Evolutionary conservation across 2,797 vertebrate genomes (phyloP).

Genomic region (Remorina albescens): DNA sequence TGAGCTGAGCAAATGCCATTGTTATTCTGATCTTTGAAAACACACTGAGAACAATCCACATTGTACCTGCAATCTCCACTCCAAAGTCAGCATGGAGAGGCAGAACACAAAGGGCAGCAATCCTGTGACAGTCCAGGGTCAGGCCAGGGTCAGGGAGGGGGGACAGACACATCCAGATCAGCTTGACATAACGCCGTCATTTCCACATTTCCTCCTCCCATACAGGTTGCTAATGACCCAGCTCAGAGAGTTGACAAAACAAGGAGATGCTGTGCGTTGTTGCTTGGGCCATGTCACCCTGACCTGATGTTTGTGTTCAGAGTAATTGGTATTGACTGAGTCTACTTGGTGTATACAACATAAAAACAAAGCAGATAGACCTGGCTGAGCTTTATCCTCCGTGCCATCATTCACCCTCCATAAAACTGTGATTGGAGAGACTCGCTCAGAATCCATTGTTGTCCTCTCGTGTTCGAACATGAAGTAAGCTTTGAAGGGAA

Average conservation of each 20-base stretch:
- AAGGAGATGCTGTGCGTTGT: conserved; percentile 45
- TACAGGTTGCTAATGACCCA: conserved; percentile 61
- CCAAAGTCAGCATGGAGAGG: conserved; percentile 87
- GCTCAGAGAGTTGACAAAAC: conserved; percentile 58
- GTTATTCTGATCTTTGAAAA: conserved; percentile 87
- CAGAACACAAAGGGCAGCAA: conserved; percentile 84
- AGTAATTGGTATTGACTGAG: conserved; percentile 75
- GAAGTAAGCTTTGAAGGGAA: conserved; percentile 72
- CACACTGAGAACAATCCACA: conserved; percentile 90
- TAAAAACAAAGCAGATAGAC: conserved; percentile 74
- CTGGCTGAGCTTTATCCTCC: conserved; percentile 55
- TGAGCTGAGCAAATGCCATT: conserved; percentile 86
- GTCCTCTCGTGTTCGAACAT: conserved; percentile 75
- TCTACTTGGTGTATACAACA: conserved; percentile 67
- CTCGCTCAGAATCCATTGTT: conserved; percentile 74
- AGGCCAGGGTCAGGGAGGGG: conserved; percentile 79
- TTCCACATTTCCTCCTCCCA: conserved; percentile 65
- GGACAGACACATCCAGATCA: conserved; percentile 51
- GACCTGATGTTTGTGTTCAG: conserved; percentile 70
- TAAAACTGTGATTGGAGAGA: conserved; percentile 77
- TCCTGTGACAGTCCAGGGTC: conserved; percentile 87
- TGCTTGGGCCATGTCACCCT: conserved; percentile 66
- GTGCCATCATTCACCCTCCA: conserved; percentile 74
- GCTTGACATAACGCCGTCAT: conserved; percentile 47
- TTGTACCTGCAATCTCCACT: conserved; percentile 93